A percentile compares a stretch with the other conserved stretches of the same genome.
Conservation (phyloP, 2,113 vertebrate genomes). For the Prinia subflava region DNA sequence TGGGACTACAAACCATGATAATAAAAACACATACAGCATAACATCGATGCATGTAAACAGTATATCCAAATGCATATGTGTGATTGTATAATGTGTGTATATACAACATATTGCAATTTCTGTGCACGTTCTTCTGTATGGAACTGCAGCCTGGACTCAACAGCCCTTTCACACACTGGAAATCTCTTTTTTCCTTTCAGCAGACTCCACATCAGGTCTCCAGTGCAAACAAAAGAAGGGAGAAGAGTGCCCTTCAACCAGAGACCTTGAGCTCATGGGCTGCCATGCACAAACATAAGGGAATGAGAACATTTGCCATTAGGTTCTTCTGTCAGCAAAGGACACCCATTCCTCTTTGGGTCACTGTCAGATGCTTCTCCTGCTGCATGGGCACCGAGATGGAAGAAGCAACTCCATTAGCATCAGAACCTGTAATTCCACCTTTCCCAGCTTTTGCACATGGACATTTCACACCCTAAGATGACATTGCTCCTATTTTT, state of each 20-base stretch:
- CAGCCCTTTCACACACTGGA: not conserved
- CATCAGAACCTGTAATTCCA: not conserved
- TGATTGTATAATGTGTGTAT: constrained; percentile 57
- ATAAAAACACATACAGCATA: constrained; percentile 71
- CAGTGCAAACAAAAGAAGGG: not conserved
- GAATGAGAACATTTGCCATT: not conserved
- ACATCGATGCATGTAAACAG: constrained; percentile 63
- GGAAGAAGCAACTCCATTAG: not conserved
- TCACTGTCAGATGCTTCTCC: not conserved
- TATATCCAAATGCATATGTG: constrained; percentile 63
- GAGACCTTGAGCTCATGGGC: not conserved
- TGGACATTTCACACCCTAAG: not conserved
- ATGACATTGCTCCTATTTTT: not conserved
- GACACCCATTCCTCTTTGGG: not conserved
- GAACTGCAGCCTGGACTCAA: not conserved
- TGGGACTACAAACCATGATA: constrained; percentile 69
- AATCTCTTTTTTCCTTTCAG: not conserved
- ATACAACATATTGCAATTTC: constrained; percentile 57
- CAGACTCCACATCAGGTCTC: not conserved
- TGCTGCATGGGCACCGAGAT: not conserved
- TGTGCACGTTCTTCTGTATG: constrained; percentile 18
- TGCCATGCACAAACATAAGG: not conserved
- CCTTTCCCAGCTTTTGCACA: not conserved
- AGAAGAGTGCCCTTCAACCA: not conserved
- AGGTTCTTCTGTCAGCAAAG: not conserved